Base-by-base conservation (phyloP, 2,113 vertebrate species). In the Struthidea cinerea region DNA sequence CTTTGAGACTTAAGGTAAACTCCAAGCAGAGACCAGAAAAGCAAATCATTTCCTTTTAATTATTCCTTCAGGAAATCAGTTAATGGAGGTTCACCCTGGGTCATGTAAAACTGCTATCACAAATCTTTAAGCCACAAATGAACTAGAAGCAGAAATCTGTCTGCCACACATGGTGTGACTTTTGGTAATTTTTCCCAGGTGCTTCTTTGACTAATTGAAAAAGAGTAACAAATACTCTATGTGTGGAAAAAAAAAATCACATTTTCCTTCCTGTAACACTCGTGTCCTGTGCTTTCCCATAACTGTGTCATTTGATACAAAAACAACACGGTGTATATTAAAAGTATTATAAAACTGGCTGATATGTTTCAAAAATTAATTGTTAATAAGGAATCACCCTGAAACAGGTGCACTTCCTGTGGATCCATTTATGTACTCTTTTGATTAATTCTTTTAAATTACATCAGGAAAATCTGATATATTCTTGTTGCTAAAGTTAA, bases 41-140 rank as follows among this genome's bases (percentile, higher is more conserved):
- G 61, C 94, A 97, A 97, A 97, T 97, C 10, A 97, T 96, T 97
- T 97, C 94, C 84, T 96, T 97, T 97, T 97, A 97, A 97, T 97
- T 96, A 97, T 75, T 96, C 96, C 94, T 95, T n/a, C 89, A 97
- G 96, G 96, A 97, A 97, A 97, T 96, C 89, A 93, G 87, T 93
- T 94, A 96, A 96, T 94, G 89, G 74, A 89, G 49, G 86, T 95
- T 97, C 91, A 95, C 80, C 57, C 27, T 92, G 87, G 95, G 96
- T 95, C 92, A 59, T 93, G 87, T 97, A 94, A 96, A 95, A 97
- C 77, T 95, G 71, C 69, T 96, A 96, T 97, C 97, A 92, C 93
- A 96, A 96, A 97, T 93, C 89, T 97, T 96, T 89, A 93, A 89
- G 70, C 50, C 80, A 92, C 57, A 96, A 90, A 96, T 33, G 60